phyloP scores from a whole-genome alignment of 2,113 vertebrate genomes.

The Nibea albiflora region DNA sequence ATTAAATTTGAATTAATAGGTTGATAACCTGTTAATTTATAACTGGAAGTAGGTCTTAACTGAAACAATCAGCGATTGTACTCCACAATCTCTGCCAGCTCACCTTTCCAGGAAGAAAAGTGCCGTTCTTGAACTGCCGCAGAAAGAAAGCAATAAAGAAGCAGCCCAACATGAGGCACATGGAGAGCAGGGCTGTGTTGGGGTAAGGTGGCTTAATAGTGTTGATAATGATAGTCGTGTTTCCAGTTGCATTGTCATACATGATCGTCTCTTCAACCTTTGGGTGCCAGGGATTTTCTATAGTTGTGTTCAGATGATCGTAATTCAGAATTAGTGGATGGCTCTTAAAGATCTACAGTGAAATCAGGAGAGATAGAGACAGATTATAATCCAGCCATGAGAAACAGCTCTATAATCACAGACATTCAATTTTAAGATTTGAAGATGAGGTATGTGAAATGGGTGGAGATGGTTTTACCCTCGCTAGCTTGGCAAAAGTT shows the following conservation, averaged over 20 bases:
- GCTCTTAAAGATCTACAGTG: conserved; percentile 83
- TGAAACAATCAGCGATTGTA: not conserved
- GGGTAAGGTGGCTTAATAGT: conserved; percentile 74
- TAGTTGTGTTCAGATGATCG: conserved; percentile 72
- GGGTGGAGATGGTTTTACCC: conserved; percentile 80
- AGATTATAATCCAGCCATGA: not conserved
- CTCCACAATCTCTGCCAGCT: conserved; percentile 17
- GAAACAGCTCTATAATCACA: not conserved
- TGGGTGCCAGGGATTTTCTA: conserved; percentile 80
- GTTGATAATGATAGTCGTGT: not conserved
- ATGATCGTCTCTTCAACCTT: conserved; percentile 48
- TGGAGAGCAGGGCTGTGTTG: conserved; percentile 95
- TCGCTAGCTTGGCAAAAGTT: conserved; percentile 92
- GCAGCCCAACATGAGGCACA: conserved; percentile 94
- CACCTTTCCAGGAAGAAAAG: conserved; percentile 94
- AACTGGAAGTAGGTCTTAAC: not conserved
- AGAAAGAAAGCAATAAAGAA: conserved; percentile 93
- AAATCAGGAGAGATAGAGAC: conserved; percentile 5
- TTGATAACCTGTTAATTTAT: not conserved
- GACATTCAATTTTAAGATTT: not conserved
- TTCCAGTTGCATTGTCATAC: conserved; percentile 74
- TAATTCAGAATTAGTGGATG: conserved; percentile 87
- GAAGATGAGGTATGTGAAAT: not conserved
- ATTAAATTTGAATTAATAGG: not conserved
- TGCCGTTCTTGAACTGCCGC: conserved; percentile 95